Evolutionary conservation across 2,113 vertebrate species (phyloP), one percentile per base, ranked within the genome.

Genomic region (Barnardius zonarius): DNA sequence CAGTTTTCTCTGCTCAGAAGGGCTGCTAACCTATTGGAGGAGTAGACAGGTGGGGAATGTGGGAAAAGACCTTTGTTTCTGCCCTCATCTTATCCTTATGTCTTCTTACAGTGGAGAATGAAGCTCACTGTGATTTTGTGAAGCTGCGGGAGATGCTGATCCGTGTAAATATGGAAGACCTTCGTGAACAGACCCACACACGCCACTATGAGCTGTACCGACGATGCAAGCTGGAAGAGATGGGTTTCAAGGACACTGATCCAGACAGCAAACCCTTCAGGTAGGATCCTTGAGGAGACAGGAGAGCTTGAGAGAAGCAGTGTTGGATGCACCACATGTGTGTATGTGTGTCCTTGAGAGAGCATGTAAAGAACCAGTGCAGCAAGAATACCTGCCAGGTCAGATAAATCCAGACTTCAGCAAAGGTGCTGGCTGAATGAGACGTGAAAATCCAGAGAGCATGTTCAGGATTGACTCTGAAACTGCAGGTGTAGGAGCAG

Each of bases 191-290:
- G 97, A 99, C 99, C 4, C 99, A 99, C 95, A 98, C 99, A 1
- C 99, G 99, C 44, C 99, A 99, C 96, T 99, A 99, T 11, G 99
- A 99, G 97, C 98, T 99, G 33, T 99, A 99, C 92, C 98, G 99
- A 66, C 98, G 99, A 73, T 99, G 99, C 96, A 99, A 99, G 77
- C 98, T 99, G 96, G 99, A 99, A 93, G 99, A 99, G 98, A 99
- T 99, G 99, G 99, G 99, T 51, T 99, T 99, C 85, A 99, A 99
- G 96, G 99, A 99, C 97, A 99, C 99, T 0, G 99, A 99, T 92
- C 99, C 99, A 15, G 99, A 99, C 98, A 99, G 98, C 98, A 99
- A 99, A 88, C 99, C 99, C 51, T 99, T 99, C 98, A 99, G 99
- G 99, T 99, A 96, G 57, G 35, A 57, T 63, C 74, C 49, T 55